A percentile compares a stretch with the other conserved stretches of the same genome.
These are phyloP conservation scores for Dendroctonus valens DNA, from an alignment of 1,140 invertebrate genomes.

Conservation along the genomic window DNA sequence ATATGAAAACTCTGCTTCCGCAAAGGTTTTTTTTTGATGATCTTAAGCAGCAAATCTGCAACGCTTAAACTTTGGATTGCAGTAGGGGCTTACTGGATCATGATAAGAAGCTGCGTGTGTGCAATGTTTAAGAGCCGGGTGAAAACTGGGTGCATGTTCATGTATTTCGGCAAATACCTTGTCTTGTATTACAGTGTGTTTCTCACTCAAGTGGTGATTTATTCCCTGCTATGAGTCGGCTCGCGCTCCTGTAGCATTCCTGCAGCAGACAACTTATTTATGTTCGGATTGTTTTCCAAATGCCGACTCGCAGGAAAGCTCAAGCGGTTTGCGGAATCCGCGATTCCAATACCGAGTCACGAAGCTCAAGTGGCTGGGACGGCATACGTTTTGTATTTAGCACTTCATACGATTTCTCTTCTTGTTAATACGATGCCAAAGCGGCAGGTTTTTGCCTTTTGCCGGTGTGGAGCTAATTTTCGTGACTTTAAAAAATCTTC, in stretches of 20 bases:
- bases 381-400: slow-evolving; percentile 30
- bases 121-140: not conserved
- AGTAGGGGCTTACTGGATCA: too few relatives aligned
- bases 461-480: slow-evolving; percentile 9
- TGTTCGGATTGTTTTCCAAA: slow-evolving; percentile 53
- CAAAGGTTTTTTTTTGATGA: too few relatives aligned
- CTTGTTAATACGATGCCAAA: slow-evolving; percentile 8
- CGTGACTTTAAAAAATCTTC: too few relatives aligned
- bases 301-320: slow-evolving; percentile 45
- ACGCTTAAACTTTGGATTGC: too few relatives aligned
- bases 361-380: slow-evolving; percentile 37
- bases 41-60: too few relatives aligned
- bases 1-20: too few relatives aligned
- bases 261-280: slow-evolving; percentile 52
- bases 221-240: slow-evolving; percentile 27
- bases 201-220: slow-evolving; percentile 30
- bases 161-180: slow-evolving; percentile 31
- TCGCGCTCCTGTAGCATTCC: slow-evolving; percentile 35
- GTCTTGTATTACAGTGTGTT: slow-evolving; percentile 28
- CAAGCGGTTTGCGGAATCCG: slow-evolving; percentile 49
- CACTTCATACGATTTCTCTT: slow-evolving; percentile 23
- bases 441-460: slow-evolving; percentile 10
- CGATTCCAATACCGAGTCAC: slow-evolving; percentile 43
- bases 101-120: not conserved
- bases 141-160: not conserved